Conservation (phyloP, 2,888 invertebrate species). For the Linnaemya vulpina region DNA sequence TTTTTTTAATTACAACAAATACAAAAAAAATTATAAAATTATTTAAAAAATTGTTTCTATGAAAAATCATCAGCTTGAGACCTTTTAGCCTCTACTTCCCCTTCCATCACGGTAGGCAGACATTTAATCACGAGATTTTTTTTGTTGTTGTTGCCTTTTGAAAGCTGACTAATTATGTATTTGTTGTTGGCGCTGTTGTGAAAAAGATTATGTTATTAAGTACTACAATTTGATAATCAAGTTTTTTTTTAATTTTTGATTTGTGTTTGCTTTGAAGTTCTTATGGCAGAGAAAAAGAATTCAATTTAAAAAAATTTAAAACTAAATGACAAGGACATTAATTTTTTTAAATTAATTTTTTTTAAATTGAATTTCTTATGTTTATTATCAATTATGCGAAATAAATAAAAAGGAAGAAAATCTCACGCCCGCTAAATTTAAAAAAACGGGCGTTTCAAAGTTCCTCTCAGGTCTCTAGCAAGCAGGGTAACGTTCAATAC, state of each 20-base stretch:
- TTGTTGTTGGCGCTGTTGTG: background rate
- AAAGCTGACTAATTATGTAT: constrained; percentile 17
- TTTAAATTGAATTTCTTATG: no score
- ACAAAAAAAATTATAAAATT: no score
- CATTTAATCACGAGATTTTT: background rate
- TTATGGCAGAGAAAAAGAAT: constrained; percentile 24
- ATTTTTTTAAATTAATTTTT: no score
- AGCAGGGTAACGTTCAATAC: no score
- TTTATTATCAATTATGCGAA: no score
- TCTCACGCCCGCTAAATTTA: no score
- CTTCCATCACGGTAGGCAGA: background rate
- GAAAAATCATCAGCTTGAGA: background rate
- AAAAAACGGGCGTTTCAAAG: no score
- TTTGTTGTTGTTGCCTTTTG: background rate
- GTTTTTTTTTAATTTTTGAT: background rate
- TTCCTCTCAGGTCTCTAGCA: no score
- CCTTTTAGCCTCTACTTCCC: background rate
- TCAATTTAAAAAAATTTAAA: constrained; percentile 17
- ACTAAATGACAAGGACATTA: no score
- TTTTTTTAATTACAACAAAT: no score
- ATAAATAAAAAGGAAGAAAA: no score
- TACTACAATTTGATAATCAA: background rate
- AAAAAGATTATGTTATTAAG: background rate
- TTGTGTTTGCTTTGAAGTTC: background rate
- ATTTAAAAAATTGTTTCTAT: background rate